phyloP scores from a whole-genome alignment of 2,113 vertebrate species.

The Prinia subflava region DNA sequence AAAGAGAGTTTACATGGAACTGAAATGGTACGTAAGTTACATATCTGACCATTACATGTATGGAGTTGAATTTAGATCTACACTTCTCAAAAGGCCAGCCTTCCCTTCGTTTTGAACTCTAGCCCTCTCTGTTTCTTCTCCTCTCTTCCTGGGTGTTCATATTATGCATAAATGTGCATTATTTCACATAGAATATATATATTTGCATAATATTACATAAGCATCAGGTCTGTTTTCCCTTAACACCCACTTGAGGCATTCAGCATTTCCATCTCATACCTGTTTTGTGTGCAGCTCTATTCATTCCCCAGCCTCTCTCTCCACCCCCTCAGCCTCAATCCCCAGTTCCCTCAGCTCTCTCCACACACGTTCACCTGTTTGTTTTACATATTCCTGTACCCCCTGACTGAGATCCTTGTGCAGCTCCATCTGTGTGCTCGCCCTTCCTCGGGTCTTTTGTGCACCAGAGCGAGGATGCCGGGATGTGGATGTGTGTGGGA shows the following conservation, averaged over 20 bases:
- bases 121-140: not conserved
- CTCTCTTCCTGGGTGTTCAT: not conserved
- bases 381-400: not conserved
- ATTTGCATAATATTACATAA: slow-evolving; percentile 53
- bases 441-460: not conserved
- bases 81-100: not conserved
- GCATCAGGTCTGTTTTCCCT: slow-evolving; percentile 21
- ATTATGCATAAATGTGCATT: not conserved
- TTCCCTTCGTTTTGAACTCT: not conserved
- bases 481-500: not conserved
- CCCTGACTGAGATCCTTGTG: not conserved
- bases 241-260: slow-evolving; percentile 22
- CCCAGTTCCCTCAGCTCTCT: not conserved
- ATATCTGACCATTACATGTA: not conserved
- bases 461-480: not conserved
- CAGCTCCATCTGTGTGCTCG: not conserved
- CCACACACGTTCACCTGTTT: not conserved
- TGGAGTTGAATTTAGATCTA: not conserved
- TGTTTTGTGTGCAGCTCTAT: not conserved
- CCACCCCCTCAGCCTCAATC: slow-evolving; percentile 16
- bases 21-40: not conserved
- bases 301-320: slow-evolving; percentile 14
- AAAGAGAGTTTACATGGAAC: not conserved
- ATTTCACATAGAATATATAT: slow-evolving; percentile 35
- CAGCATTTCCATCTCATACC: slow-evolving; percentile 42